Base-by-base conservation (phyloP, 2,888 invertebrate species). In the Scaptomyza reducta region DNA sequence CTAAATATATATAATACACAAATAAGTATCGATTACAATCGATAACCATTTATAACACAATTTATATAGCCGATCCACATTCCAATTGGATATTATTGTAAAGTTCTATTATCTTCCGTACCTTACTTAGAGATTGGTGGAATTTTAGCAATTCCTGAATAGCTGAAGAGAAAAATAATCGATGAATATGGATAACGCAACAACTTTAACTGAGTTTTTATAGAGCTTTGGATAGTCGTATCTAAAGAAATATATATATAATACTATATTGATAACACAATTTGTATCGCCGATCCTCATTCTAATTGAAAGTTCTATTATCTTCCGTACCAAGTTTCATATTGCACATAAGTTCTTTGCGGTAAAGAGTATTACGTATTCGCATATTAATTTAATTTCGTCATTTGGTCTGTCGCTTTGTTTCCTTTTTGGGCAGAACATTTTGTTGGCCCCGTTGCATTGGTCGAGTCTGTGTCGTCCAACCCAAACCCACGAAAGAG, bases 361-460 rank as follows among this genome's bases (percentile, higher is more conserved):
- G 10, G 10, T 31, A 10, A 31, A 31, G 79, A n/a, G 79, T 40
- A 68, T 72, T 0, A 1, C 2, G 6, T 7, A n/a, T 67, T 80
- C 69, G 60, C 6, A 13, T 38, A 1, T 49, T 42, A 16, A 22
- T 45, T 40, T 42, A 9, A 1, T 18, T 35, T 27, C 7, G 35
- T 27, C 27, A 16, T 42, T 46, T 25, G 10, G 35, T 33, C 63
- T 54, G 42, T 65, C 59, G 66, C 55, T 49, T 68, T 70, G 68
- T 65, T 71, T 81, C 73, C 67, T 64, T 71, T 85, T 82, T 85
- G 65, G 70, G 72, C 72, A 81, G 72, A 82, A 74, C 85, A 74
- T 74, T 82, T 82, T 85, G 85, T 81, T 76, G 74, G 72, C 69
- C 75, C 62, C 67, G 58, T 70, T 74, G 74, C 70, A 70, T 55